Conservation (phyloP, 2,888 invertebrate species). For the Polietes domitor region DNA sequence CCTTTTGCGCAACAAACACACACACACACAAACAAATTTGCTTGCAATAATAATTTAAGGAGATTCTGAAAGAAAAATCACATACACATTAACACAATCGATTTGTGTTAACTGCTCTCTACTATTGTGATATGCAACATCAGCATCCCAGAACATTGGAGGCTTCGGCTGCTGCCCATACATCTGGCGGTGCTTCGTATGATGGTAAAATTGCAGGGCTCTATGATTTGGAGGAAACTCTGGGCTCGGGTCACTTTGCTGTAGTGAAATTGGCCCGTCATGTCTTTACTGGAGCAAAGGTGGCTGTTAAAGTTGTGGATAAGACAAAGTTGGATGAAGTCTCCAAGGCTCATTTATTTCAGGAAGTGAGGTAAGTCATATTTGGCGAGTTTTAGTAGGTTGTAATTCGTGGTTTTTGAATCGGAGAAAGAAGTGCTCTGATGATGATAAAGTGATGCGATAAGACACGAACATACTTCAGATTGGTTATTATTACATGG, state of each 20-base stretch:
- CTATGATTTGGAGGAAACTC: conserved; percentile 98
- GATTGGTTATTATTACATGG: neutral
- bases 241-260: conserved; percentile 99
- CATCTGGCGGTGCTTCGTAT: conserved; percentile 72
- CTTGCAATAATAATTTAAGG: conserved; percentile 24
- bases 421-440: neutral
- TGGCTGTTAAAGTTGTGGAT: conserved; percentile 98
- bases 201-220: conserved; percentile 96
- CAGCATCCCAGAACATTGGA: conserved; percentile 71
- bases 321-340: conserved; percentile 98
- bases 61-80: conserved; percentile 26
- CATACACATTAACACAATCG: conserved; percentile 23
- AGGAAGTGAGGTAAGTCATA: conserved; percentile 87
- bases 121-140: conserved; percentile 63
- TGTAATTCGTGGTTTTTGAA: neutral
- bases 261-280: conserved; percentile 95
- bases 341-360: conserved; percentile 96
- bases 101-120: conserved; percentile 27
- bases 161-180: conserved; percentile 70
- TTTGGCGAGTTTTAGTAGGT: too few species aligned
- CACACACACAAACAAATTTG: conserved; percentile 31
- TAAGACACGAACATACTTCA: neutral
- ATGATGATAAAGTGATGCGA: neutral
- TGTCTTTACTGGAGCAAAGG: conserved; percentile 99
- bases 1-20: conserved; percentile 61